Conservation (phyloP, 2,888 invertebrate species). For the Microctonus hyperodae region DNA sequence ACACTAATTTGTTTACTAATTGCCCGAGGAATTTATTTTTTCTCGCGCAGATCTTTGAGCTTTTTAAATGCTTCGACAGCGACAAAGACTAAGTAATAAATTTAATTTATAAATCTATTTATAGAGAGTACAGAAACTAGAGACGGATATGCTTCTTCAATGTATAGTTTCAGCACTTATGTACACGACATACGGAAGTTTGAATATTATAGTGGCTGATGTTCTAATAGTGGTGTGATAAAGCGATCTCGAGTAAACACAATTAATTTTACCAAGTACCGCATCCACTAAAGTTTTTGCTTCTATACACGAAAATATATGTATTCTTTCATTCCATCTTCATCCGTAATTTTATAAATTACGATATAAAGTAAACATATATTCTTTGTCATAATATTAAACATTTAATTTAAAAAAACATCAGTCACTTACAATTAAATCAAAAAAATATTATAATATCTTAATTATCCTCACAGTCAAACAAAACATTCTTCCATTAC, state of each 20-base stretch:
- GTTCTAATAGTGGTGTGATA: conserved; percentile 37
- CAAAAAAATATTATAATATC: no score
- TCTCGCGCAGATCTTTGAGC: not conserved
- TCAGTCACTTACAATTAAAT: no score
- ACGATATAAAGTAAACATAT: no score
- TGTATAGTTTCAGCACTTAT: conserved; percentile 20
- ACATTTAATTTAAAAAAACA: no score
- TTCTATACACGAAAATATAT: conserved; percentile 3
- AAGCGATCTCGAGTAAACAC: conserved; percentile 43
- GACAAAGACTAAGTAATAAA: no score
- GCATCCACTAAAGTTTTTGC: conserved; percentile 13
- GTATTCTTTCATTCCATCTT: not conserved
- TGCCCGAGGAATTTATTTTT: no score
- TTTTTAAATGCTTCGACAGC: conserved; percentile 6
- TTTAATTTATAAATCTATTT: conserved; percentile 21
- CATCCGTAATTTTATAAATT: conserved; percentile 1
- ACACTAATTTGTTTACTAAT: no score
- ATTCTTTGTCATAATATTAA: no score
- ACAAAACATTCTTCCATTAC: no score
- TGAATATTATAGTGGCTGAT: not conserved
- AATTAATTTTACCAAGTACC: conserved; percentile 41
- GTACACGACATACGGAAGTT: not conserved
- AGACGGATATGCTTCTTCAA: conserved; percentile 11
- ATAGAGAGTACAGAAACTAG: not conserved
- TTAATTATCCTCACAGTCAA: no score